Evolutionary conservation across 2,797 vertebrate genomes (phyloP), one percentile per base, ranked within the genome.

Genomic region (Alosa sapidissima): DNA sequence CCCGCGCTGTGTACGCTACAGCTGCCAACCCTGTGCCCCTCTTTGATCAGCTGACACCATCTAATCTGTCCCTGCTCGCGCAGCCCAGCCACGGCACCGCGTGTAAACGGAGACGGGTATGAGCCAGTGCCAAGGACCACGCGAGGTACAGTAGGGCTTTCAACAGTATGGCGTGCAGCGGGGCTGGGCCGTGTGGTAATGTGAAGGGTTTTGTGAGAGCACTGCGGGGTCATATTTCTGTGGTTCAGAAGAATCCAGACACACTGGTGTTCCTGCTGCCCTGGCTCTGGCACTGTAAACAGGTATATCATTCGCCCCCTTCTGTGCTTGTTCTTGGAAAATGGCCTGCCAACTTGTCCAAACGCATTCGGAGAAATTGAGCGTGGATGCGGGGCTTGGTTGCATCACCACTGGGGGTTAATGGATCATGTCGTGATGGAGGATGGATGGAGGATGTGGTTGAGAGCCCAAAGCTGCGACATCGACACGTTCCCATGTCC

Each of bases 1-100:
- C 41, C 16, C 41, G 14, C 7, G 6, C 16, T 41, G 65, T 78
- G 72, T 47, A 47, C 6, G 72, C 41, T 19, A 19, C 41, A 16
- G 41, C 41, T 78, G 72, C 72, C 72, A 78, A 78, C 14, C 72
- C 72, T 78, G 16, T 41, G 72, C 72, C 72, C 72, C 72, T 47
- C 72, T 78, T 78, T 78, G 72, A 78, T 78, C 72, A 78, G 72
- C 72, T 47, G 72, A 78, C 72, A 78, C 72, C 72, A 47, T 78
- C 72, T 78, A 47, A 78, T 78, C 72, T 78, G 36, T 45, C 72
- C 41, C 68, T 75, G 55, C 55, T 21, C 28, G 6, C 36, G 10
- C 65, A 54, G 65, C 24, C 14, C 11, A 19, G 33, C 72, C 19
- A 2, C 41, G 41, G 72, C 72, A 45, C 72, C 72, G 19, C 21